Conservation (phyloP, 1,140 invertebrate species). For the Prorops nasuta region DNA sequence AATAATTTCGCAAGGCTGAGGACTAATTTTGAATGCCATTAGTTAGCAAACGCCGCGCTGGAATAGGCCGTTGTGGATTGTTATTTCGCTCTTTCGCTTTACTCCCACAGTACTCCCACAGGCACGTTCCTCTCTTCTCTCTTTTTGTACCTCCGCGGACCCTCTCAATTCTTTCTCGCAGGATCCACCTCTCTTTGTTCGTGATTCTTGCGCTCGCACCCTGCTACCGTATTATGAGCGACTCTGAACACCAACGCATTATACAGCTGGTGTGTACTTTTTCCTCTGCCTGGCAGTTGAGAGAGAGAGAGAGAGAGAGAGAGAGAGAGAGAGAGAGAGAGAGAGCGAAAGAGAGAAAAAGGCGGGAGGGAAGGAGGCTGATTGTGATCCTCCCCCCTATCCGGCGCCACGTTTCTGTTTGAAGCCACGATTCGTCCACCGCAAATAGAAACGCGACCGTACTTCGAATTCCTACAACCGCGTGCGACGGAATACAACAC, state of each 20-base stretch:
- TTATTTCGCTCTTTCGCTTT: constrained; percentile 36
- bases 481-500: no score
- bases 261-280: constrained; percentile 12
- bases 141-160: neutral
- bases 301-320: no score
- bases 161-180: constrained; percentile 8
- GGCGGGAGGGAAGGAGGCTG: neutral
- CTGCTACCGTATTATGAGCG: constrained; percentile 37
- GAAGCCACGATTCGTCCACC: no score
- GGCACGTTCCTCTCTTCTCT: constrained; percentile 1
- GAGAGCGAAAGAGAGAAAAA: no score
- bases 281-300: neutral
- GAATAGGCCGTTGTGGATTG: constrained; percentile 30
- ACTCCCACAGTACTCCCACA: constrained; percentile 1
- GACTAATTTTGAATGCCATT: constrained; percentile 54
- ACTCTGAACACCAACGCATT: constrained; percentile 42
- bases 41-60: constrained; percentile 44
- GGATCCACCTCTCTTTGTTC: constrained; percentile 1
- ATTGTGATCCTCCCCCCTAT: neutral
- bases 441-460: constrained; percentile 20
- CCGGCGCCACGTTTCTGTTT: no score
- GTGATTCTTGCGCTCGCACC: constrained; percentile 18
- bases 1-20: constrained; percentile 42
- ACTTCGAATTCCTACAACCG: constrained; percentile 15
- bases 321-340: no score